Percentiles rank a stretch among this genome's conserved stretches.
Conservation (phyloP, 1,140 invertebrate genomes). For the Steinernema khuongi region DNA sequence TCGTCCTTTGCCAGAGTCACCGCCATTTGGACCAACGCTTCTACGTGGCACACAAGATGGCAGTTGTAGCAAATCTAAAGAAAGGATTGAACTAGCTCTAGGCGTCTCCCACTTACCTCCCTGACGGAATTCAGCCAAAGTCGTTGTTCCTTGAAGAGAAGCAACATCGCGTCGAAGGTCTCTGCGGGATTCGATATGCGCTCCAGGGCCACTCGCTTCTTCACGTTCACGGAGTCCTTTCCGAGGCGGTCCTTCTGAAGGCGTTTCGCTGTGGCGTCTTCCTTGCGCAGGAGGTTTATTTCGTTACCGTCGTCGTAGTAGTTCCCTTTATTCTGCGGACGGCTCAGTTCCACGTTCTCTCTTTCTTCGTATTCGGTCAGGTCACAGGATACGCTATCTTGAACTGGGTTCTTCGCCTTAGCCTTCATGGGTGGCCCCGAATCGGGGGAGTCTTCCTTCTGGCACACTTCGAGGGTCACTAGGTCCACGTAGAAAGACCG, state of each 20-base stretch:
- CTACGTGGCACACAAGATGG: background rate
- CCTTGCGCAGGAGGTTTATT: background rate
- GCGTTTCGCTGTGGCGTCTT: background rate
- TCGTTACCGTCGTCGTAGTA: background rate
- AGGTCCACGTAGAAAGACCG: background rate
- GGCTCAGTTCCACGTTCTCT: background rate
- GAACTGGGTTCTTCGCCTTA: too few relatives aligned
- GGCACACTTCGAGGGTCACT: background rate
- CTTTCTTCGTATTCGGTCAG: background rate
- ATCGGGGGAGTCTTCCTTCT: background rate
- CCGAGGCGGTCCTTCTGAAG: background rate
- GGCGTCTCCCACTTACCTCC: background rate
- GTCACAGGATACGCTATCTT: background rate
- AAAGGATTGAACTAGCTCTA: background rate
- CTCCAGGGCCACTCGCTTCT: background rate
- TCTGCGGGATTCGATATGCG: background rate
- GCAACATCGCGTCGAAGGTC: background rate
- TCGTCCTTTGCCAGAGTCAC: background rate
- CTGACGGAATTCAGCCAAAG: background rate
- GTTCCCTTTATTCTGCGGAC: background rate
- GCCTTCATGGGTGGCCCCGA: too few relatives aligned
- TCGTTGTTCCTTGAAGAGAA: slow-evolving; percentile 1
- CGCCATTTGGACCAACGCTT: background rate
- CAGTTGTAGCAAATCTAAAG: background rate
- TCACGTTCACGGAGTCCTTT: background rate